phyloP scores from a whole-genome alignment of 2,888 invertebrate species.

The Nemurella pictetii region DNA sequence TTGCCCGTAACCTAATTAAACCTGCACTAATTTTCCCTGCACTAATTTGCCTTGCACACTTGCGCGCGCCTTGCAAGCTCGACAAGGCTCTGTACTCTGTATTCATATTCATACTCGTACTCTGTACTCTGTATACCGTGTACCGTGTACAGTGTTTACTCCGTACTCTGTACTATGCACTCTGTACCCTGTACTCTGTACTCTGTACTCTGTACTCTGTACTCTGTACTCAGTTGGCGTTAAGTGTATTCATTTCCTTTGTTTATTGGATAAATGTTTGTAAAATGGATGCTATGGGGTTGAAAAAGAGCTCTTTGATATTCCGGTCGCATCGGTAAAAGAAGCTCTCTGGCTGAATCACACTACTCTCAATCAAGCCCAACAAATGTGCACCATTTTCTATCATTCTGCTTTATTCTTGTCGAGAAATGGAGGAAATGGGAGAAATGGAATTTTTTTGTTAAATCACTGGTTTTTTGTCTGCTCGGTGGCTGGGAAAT shows the following conservation, averaged over 20 bases:
- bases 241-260: background rate
- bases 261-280: background rate
- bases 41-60: too few species aligned
- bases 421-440: background rate
- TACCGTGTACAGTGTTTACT: too few species aligned
- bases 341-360: background rate
- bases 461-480: background rate
- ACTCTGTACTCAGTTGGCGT: too few species aligned
- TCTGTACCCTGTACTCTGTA: too few species aligned
- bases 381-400: conserved; percentile 17
- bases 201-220: too few species aligned
- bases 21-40: too few species aligned
- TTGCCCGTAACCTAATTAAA: too few species aligned
- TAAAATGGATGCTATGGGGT: background rate
- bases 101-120: too few species aligned
- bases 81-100: too few species aligned
- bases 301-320: background rate
- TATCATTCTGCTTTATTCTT: background rate
- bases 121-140: too few species aligned
- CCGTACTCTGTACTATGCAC: too few species aligned
- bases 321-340: background rate
- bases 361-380: conserved; percentile 19
- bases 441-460: background rate
- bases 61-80: too few species aligned
- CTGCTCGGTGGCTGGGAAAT: background rate